Base-by-base conservation (phyloP, 1,140 invertebrate species). In the Drosophila tropicalis region DNA sequence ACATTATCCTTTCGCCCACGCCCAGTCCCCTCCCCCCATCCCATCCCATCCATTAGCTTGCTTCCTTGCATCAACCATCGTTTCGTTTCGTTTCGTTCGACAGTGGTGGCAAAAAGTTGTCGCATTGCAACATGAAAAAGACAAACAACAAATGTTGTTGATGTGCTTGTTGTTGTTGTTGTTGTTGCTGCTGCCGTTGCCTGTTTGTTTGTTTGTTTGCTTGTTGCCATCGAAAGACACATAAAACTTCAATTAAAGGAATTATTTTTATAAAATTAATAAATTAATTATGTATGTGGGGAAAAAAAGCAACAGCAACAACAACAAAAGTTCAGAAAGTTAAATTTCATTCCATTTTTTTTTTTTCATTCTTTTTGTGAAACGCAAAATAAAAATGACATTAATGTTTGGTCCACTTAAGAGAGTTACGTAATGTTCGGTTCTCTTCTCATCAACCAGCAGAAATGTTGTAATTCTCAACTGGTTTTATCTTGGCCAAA, bases 161-260 rank as follows among this genome's bases (percentile, higher is more conserved):
- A 9, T 44, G 41, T 7, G 17, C 6, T 44, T 44, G 13, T 5
- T 39, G 13, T 40, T 40, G 58, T n/a, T 6, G 9, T 62, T 25
- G 29, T 19, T 19, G 13, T 13, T 39, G n/a, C 10, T 40, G 36
- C 15, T 13, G 9, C 1, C 47, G 22, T n/a, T 29, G 61, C 34
- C 12, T 19, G 62, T 32, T 32, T 54, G 61, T 47, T 15, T 34
- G 19, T 51, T 29, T 62, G 36, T 22, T 25, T 62, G 40, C 44
- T 36, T 67, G 32, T 55, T 62, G 56, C 60, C 47, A 19, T 55
- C 15, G 19, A 76, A 79, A 79, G 66, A 73, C 70, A 73, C 55
- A 76, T 74, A 79, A 69, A 70, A 79, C 77, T 79, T 76, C 70
- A 79, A 76, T 77, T 77, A 79, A 79, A 79, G 70, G 58, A 73